Base-by-base conservation (phyloP, 2,888 invertebrate genomes). In the Eilema sororculum region DNA sequence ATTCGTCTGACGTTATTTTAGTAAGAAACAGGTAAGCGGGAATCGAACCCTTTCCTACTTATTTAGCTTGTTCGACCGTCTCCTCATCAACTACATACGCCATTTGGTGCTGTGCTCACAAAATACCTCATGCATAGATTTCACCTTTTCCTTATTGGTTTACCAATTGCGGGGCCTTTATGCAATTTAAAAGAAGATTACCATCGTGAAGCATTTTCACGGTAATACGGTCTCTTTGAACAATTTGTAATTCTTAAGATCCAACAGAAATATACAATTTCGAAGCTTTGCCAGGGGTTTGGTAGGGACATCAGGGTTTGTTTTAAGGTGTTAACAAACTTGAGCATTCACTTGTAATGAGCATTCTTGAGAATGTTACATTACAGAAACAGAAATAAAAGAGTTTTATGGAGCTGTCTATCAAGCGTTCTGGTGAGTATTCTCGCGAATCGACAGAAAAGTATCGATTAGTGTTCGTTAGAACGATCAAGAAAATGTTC, bases 181-280 rank as follows among this genome's bases (percentile, higher is more conserved):
- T 52, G n/a, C 52, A 52, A 52, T 52, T 52, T 52, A 52, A 52
- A 52, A 52, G n/a, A 52, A 52, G 52, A 52, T 52, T 52, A 52
- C 52, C n/a, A n/a, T 52, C 20, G 6, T n/a, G 52, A n/a, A n/a
- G n/a, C 52, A n/a, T 52, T 52, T 46, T 52, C 52, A 52, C n/a
- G 20, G n/a, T 52, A 52, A 52, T 52, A n/a, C 9, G 52, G 52
- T 52, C 52, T 1, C 52, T 52, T 52, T 52, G 52, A 52, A 52
- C 46, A 46, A 46, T 46, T 46, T 46, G 46, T 20, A 46, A 8
- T 52, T 52, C 52, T 52, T 52, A n/a, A 52, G 52, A 52, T 3
- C 20, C 1, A 52, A 2, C 52, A 52, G n/a, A 20, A n/a, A n/a
- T 52, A n/a, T n/a, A n/a, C 52, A 52, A n/a, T 52, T n/a, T 52